Percentiles rank a stretch among this genome's conserved stretches.
These are phyloP conservation scores for Liasis olivaceus DNA, from an alignment of 2,797 vertebrate species.

Conservation along the genomic window DNA sequence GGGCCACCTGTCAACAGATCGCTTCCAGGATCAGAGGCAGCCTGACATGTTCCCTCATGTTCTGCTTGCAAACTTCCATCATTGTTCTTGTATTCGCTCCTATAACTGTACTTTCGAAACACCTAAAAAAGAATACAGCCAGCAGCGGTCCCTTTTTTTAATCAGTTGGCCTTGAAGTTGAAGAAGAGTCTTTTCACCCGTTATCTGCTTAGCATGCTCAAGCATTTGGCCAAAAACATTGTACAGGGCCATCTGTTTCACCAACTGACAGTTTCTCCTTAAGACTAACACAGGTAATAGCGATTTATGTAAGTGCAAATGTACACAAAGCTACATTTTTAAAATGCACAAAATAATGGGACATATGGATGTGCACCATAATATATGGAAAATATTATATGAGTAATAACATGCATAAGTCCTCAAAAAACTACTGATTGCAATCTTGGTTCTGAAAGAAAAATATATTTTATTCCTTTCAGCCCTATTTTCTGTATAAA, in stretches of 20 bases:
- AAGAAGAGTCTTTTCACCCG: not conserved
- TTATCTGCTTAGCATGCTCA: not conserved
- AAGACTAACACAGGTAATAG: no score
- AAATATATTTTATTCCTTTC: conserved; percentile 30
- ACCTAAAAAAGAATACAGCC: not conserved
- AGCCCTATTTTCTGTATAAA: conserved; percentile 42
- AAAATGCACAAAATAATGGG: not conserved
- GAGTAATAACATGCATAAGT: no score
- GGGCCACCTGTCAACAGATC: not conserved
- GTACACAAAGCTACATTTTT: not conserved
- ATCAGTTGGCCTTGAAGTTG: not conserved
- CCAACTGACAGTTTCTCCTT: not conserved
- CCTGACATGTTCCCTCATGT: not conserved
- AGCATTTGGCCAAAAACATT: not conserved
- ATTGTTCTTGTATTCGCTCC: not conserved
- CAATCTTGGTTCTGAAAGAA: not conserved
- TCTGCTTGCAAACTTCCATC: not conserved
- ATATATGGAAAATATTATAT: no score
- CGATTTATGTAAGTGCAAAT: not conserved
- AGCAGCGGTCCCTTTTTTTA: not conserved
- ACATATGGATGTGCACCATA: no score
- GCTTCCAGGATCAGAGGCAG: not conserved
- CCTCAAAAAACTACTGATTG: not conserved
- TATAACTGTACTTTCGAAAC: not conserved
- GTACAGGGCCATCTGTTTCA: not conserved